Conservation (phyloP, 1,140 invertebrate genomes). For the Meloidogyne floridensis region DNA sequence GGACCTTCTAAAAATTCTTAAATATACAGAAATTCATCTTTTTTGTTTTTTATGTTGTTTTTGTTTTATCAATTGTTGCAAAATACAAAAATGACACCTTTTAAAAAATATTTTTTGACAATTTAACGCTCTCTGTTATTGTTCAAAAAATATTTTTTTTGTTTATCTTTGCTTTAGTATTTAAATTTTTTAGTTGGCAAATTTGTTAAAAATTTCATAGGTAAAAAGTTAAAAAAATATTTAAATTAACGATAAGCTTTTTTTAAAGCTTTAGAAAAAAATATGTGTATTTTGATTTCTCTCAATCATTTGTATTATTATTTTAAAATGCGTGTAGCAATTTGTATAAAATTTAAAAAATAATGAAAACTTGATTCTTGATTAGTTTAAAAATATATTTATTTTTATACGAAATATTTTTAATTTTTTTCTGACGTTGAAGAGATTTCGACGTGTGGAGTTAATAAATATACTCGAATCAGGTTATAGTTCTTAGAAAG, state of each 20-base stretch:
- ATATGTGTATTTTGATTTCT: not conserved
- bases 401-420: not conserved
- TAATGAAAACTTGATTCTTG: not conserved
- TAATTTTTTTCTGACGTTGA: not conserved
- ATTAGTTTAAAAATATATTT: not conserved
- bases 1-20: no score
- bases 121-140: no score
- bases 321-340: slow-evolving; percentile 1
- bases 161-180: not conserved
- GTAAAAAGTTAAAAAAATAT: not conserved
- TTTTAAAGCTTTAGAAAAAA: not conserved
- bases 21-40: no score
- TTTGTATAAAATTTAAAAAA: slow-evolving; percentile 1
- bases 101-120: no score
- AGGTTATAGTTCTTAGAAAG: no score
- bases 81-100: no score
- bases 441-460: no score
- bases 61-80: no score
- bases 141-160: no score
- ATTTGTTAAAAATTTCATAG: not conserved
- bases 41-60: no score
- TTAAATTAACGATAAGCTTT: not conserved
- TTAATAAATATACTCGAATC: no score
- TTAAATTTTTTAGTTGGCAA: not conserved
- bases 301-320: not conserved